A percentile compares a stretch with the other conserved stretches of the same genome.
Conservation (phyloP, 2,888 invertebrate species). For the Proisotoma minuta region DNA sequence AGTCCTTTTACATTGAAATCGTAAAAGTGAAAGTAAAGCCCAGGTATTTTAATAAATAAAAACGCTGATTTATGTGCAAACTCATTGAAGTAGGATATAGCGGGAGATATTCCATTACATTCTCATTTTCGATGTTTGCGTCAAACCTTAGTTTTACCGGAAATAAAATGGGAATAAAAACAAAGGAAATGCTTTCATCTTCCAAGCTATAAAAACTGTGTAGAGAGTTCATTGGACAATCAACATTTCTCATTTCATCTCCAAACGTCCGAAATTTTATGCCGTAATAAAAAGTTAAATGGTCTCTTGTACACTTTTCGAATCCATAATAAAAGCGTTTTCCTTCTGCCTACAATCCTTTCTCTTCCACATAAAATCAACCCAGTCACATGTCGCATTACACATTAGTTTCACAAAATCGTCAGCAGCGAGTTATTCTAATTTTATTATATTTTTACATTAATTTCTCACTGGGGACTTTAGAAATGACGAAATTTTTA, state of each 20-base stretch:
- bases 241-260: constrained; percentile 14
- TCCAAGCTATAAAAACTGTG: background rate
- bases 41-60: too few relatives aligned
- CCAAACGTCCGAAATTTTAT: constrained; percentile 14
- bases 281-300: constrained; percentile 12
- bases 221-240: constrained; percentile 6
- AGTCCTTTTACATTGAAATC: too few relatives aligned
- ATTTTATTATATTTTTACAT: constrained; percentile 9
- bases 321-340: constrained; percentile 6
- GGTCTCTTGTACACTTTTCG: constrained; percentile 5
- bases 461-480: background rate
- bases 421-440: constrained; percentile 3
- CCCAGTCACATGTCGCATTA: too few relatives aligned
- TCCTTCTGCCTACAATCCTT: background rate
- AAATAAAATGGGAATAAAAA: background rate
- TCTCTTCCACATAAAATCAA: too few relatives aligned
- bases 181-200: background rate
- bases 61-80: too few relatives aligned
- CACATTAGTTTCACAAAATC: too few relatives aligned
- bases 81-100: too few relatives aligned
- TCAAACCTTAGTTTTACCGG: background rate
- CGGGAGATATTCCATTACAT: too few relatives aligned
- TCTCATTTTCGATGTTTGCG: background rate
- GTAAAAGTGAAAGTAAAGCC: too few relatives aligned
- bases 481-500: constrained; percentile 7